phyloP scores from a whole-genome alignment of 2,888 invertebrate genomes.

The Synanthedon tipuliformis region DNA sequence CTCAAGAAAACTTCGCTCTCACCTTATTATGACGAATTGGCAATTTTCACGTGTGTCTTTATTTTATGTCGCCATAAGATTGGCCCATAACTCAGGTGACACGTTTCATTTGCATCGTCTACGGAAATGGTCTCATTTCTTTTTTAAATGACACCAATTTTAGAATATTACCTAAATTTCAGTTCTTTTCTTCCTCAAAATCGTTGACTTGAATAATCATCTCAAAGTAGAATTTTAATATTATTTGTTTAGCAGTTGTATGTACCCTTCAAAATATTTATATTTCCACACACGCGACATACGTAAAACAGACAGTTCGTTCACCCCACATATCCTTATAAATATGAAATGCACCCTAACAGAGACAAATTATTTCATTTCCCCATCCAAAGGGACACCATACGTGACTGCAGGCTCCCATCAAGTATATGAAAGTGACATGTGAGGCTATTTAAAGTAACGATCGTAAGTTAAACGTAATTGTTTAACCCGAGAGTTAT shows the following conservation, averaged over 20 bases:
- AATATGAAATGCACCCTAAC: conserved; percentile 67
- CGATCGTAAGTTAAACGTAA: conserved; percentile 18
- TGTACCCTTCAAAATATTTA: not conserved
- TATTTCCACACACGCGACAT: conserved; percentile 15
- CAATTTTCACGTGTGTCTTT: conserved; percentile 64
- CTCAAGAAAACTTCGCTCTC: conserved; percentile 17
- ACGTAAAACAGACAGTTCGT: conserved; percentile 29
- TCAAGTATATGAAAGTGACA: conserved; percentile 41
- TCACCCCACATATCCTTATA: conserved; percentile 40
- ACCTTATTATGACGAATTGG: conserved; percentile 63
- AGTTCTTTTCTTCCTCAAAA: not conserved
- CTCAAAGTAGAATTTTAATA: too few species aligned
- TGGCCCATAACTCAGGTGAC: conserved; percentile 55
- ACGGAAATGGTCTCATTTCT: conserved; percentile 40
- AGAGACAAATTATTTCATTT: conserved; percentile 70
- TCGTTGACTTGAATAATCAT: not conserved
- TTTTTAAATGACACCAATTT: conserved; percentile 21
- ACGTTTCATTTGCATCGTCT: conserved; percentile 54
- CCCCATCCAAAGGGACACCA: conserved; percentile 52
- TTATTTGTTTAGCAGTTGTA: not conserved
- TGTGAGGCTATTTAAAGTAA: conserved; percentile 43
- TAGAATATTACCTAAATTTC: conserved; percentile 10
- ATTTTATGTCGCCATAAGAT: conserved; percentile 55
- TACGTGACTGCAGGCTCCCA: conserved; percentile 55
- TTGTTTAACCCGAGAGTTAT: not conserved